These are phyloP conservation scores for Epizoanthus illoricatus DNA, from an alignment of 92 coral and sea anemone species.

Conservation along the genomic window DNA sequence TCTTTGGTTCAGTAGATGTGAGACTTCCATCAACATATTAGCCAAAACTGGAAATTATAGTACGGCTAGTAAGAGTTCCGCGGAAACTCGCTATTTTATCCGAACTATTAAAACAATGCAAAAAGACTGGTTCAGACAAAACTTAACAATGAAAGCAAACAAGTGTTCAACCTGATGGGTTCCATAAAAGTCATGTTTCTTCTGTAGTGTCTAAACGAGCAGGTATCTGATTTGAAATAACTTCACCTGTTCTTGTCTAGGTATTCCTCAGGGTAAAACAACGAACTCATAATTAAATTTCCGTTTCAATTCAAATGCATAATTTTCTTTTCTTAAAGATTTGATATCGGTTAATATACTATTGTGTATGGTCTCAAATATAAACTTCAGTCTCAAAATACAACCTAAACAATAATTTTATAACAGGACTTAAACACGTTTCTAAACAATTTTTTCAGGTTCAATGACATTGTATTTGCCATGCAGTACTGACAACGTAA, in stretches of 20 bases:
- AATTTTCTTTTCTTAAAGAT: background rate
- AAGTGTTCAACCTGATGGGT: background rate
- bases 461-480: background rate
- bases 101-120: too few species aligned
- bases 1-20: too few species aligned
- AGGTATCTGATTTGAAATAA: slow-evolving; percentile 1
- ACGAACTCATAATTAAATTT: background rate
- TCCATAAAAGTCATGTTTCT: background rate
- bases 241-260: background rate
- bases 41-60: too few species aligned
- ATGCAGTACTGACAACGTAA: background rate
- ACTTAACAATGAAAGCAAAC: background rate
- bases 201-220: background rate
- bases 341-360: background rate
- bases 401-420: background rate
- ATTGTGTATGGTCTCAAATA: background rate
- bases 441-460: background rate
- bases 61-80: too few species aligned
- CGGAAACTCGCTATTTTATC: too few species aligned
- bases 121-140: background rate
- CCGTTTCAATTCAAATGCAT: background rate
- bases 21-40: too few species aligned
- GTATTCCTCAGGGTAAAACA: background rate
- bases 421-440: background rate
- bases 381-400: background rate